Conservation (phyloP, 2,113 vertebrate species). For the Halichoeres trimaculatus region DNA sequence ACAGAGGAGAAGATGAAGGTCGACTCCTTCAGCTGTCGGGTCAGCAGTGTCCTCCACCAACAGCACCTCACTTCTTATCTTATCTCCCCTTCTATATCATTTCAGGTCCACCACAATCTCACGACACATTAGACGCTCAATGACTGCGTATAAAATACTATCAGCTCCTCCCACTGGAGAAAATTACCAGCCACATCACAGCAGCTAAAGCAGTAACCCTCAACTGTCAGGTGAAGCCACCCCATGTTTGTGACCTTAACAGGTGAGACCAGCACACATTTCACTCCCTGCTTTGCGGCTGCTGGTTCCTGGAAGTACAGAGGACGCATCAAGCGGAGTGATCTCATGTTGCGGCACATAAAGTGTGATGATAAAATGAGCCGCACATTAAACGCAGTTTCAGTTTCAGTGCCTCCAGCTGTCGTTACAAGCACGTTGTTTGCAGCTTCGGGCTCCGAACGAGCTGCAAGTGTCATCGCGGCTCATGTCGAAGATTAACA, state of each 20-base stretch:
- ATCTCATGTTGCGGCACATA: constrained; percentile 60
- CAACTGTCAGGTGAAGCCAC: constrained; percentile 61
- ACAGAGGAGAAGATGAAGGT: constrained; percentile 56
- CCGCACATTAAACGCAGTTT: constrained; percentile 33
- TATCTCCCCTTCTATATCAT: constrained; percentile 37
- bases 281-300: constrained; percentile 26
- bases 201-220: constrained; percentile 36
- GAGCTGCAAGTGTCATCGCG: constrained; percentile 18
- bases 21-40: constrained; percentile 48
- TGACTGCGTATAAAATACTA: constrained; percentile 58
- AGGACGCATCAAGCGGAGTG: constrained; percentile 21
- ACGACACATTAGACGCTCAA: constrained; percentile 60
- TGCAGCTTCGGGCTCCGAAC: constrained; percentile 32
- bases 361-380: constrained; percentile 54
- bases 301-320: constrained; percentile 40
- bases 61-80: constrained; percentile 39
- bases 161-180: constrained; percentile 24
- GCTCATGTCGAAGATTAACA: constrained; percentile 15
- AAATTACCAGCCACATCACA: constrained; percentile 36
- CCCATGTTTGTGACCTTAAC: constrained; percentile 46
- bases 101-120: constrained; percentile 52
- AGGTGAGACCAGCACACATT: constrained; percentile 31
- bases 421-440: constrained; percentile 7
- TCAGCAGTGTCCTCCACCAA: constrained; percentile 34
- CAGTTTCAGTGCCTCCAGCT: constrained; percentile 6